Base-by-base conservation (phyloP, 2,797 vertebrate species). In the Karalla daura region DNA sequence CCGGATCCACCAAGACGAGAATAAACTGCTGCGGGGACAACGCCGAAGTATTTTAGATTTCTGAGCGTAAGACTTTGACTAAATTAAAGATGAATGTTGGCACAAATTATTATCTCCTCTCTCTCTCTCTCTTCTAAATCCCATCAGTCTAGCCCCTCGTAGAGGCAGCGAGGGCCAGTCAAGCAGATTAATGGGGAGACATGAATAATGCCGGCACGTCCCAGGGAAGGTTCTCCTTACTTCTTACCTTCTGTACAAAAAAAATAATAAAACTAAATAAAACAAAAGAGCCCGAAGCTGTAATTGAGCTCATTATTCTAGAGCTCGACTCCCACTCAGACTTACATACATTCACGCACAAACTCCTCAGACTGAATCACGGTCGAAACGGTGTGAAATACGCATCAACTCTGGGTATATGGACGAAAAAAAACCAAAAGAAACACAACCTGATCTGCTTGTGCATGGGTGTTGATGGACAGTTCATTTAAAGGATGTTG, bases 261-360 rank as follows among this genome's bases (percentile, higher is more conserved):
- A n/a, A n/a, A n/a, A n/a, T n/a, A n/a, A n/a, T n/a, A n/a, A n/a
- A n/a, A n/a, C n/a, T n/a, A n/a, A n/a, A n/a, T n/a, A n/a, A 58
- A 61, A 53, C 35, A 62, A 67, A 65, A 11, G 27, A 49, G 10
- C 62, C 55, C 33, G 49, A 43, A 2, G 37, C 28, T 9, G 24
- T 63, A 47, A 78, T 55, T 69, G 39, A 46, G 51, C 46, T 73
- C 59, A 59, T 68, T 64, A 61, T 68, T 72, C 21, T 23, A 36
- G 35, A 43, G 41, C 23, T n/a, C 46, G 56, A 45, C 54, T 55
- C 58, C 39, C 17, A 53, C 64, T 62, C 54, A 21, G 2, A 10
- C 46, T 0, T 6, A 62, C 59, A 25, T 60, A n/a, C 43, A 30
- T 79, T 66, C 44, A 24, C n/a, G 15, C 21, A 46, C 36, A 18